phyloP scores from a whole-genome alignment of 2,113 vertebrate genomes.

The Halichoerus grypus region DNA sequence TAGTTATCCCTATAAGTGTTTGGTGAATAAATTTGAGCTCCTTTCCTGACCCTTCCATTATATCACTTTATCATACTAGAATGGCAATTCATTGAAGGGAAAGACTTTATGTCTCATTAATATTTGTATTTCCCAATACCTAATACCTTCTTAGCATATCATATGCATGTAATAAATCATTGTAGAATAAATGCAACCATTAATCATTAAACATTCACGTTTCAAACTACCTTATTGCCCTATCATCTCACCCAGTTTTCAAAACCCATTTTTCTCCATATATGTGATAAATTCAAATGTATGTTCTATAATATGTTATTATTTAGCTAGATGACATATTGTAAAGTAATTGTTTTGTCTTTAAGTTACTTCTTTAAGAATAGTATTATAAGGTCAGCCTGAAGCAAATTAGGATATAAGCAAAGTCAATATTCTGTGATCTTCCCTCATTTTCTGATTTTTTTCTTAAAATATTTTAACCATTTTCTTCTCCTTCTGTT shows the following conservation, averaged over 20 bases:
- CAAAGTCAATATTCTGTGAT: neutral
- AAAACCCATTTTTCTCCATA: neutral
- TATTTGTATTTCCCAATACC: conserved; percentile 37
- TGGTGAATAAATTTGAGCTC: neutral
- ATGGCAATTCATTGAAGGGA: conserved; percentile 35
- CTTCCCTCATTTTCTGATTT: neutral
- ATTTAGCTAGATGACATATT: neutral
- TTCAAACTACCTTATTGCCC: neutral
- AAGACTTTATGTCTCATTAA: conserved; percentile 34
- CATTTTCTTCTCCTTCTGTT: conserved; percentile 18
- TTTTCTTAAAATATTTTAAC: conserved; percentile 21
- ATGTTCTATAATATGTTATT: neutral
- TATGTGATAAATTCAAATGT: neutral
- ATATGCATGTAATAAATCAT: conserved; percentile 26
- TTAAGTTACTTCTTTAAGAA: neutral
- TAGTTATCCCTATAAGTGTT: neutral
- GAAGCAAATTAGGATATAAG: neutral
- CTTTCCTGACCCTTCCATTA: neutral
- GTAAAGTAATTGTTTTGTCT: neutral
- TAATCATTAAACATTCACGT: conserved; percentile 54
- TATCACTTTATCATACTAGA: conserved; percentile 34
- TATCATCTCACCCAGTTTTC: neutral
- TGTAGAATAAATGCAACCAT: conserved; percentile 30
- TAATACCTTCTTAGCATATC: neutral
- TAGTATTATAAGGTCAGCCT: neutral